Evolutionary conservation across 2,113 vertebrate species (phyloP).

Genomic region (Channa argus): DNA sequence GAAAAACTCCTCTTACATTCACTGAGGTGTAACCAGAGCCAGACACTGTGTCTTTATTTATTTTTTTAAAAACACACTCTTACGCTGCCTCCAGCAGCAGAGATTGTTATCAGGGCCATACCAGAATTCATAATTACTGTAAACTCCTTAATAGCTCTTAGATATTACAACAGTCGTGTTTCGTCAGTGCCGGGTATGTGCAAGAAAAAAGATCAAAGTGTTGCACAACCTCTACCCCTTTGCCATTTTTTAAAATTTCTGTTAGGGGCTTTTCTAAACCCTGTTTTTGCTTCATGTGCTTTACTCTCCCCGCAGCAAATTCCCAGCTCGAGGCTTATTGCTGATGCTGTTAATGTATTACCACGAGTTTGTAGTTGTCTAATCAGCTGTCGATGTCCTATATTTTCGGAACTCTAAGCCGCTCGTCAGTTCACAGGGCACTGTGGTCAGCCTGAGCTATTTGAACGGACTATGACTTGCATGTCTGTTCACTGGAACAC

Average conservation of each 20-base stretch:
- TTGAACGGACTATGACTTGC: conserved; percentile 13
- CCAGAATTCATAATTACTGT: conserved; percentile 4
- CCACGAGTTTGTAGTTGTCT: conserved; percentile 1
- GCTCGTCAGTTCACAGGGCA: not conserved
- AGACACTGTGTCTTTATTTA: not conserved
- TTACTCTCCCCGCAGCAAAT: not conserved
- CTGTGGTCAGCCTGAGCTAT: not conserved
- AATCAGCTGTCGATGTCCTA: conserved; percentile 9
- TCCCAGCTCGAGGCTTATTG: not conserved
- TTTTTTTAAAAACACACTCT: not conserved
- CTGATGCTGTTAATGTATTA: conserved; percentile 27
- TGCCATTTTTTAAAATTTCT: not conserved
- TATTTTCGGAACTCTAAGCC: conserved; percentile 11
- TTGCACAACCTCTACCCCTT: conserved; percentile 8
- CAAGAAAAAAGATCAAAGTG: not conserved
- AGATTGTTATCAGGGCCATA: not conserved
- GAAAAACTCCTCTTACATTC: not conserved
- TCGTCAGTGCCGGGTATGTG: not conserved
- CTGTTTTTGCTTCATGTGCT: not conserved
- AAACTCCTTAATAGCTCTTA: conserved; percentile 2
- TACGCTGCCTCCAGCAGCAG: conserved; percentile 15
- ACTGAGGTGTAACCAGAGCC: conserved; percentile 7
- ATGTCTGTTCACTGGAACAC: conserved; percentile 31
- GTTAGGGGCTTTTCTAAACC: conserved; percentile 14
- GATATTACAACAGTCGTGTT: not conserved